Conservation (phyloP, 2,113 vertebrate species). For the Prunella himalayana region DNA sequence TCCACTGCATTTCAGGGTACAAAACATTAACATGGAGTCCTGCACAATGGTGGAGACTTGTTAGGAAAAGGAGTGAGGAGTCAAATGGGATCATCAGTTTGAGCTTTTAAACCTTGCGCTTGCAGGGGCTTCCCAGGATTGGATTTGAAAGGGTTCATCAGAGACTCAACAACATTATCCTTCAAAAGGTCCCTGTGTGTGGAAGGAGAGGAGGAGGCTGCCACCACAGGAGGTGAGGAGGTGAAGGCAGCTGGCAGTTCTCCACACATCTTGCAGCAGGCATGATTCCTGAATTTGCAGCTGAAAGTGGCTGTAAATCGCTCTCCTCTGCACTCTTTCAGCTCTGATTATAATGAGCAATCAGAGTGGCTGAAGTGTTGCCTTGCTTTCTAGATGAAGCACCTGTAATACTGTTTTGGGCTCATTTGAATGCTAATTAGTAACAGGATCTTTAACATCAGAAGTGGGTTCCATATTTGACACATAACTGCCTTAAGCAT, state of each 20-base stretch:
- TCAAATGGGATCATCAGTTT: not conserved
- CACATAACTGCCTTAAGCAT: not conserved
- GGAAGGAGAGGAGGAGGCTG: not conserved
- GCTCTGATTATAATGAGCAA: conserved; percentile 26
- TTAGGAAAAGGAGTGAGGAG: not conserved
- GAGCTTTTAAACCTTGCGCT: not conserved
- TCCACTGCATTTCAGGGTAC: not conserved
- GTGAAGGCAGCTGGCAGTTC: not conserved
- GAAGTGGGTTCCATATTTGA: not conserved
- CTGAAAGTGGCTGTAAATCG: not conserved
- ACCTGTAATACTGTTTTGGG: not conserved
- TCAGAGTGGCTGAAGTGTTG: not conserved
- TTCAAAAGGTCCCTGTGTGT: not conserved
- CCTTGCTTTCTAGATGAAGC: not conserved
- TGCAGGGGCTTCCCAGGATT: not conserved
- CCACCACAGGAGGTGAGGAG: not conserved
- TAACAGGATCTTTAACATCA: not conserved
- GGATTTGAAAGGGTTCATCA: not conserved
- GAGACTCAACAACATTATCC: not conserved
- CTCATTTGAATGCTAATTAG: conserved; percentile 25
- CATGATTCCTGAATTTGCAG: not conserved
- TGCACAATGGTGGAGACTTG: not conserved
- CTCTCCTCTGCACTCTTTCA: not conserved
- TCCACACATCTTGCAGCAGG: not conserved
- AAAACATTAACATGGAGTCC: rapidly evolving